Conservation (phyloP, 1,140 invertebrate genomes). For the Drosophila serrata region DNA sequence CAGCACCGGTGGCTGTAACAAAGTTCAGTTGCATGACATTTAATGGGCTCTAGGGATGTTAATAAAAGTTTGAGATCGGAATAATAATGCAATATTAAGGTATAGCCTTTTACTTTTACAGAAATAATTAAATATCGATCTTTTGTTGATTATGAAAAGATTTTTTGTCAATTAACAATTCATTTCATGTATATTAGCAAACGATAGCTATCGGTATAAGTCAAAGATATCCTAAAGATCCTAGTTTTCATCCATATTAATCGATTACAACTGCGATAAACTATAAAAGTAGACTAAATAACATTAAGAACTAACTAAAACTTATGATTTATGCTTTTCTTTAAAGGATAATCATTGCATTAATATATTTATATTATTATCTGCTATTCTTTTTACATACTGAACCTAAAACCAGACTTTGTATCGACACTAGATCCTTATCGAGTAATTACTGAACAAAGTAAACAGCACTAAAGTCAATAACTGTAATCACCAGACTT, state of each 20-base stretch:
- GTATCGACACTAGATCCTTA: background rate
- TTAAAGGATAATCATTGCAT: too few relatives aligned
- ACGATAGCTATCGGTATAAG: background rate
- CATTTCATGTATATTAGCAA: background rate
- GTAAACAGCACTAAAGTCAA: background rate
- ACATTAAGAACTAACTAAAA: background rate
- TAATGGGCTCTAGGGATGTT: conserved; percentile 21
- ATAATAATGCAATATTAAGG: background rate
- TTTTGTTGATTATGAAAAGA: background rate
- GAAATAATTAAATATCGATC: background rate
- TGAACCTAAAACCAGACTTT: background rate
- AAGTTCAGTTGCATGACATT: conserved; percentile 19
- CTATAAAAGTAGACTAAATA: background rate
- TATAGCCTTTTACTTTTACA: background rate
- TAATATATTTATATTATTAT: background rate
- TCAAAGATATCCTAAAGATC: fast-evolving
- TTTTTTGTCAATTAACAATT: background rate
- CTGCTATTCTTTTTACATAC: background rate
- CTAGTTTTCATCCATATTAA: background rate
- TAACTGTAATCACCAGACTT: background rate
- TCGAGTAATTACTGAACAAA: conserved; percentile 5
- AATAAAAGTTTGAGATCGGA: background rate
- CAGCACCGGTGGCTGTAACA: conserved; percentile 20
- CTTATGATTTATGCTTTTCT: background rate
- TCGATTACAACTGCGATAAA: background rate